Base-by-base conservation (phyloP, 2,113 vertebrate genomes). In the Todiramphus chloris region DNA sequence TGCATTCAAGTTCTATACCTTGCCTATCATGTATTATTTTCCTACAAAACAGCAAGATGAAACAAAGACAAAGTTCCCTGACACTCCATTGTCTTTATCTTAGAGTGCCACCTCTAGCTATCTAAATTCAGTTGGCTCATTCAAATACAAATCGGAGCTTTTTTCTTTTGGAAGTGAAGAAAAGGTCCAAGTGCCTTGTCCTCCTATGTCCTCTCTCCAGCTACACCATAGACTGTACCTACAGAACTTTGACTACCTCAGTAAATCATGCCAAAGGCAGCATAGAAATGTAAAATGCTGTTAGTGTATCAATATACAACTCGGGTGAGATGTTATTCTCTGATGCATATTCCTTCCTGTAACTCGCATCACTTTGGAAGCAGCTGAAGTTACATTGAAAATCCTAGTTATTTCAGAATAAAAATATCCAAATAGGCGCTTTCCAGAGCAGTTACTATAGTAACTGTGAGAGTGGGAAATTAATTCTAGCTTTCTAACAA, bases 371-470 rank as follows among this genome's bases (percentile, higher is more conserved):
- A 35, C 33, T 87, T 35, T 72, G 73, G 48, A 89, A 88, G 44
- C 25, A 94, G 66, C 30, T 43, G 48, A 94, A 74, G 16, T 78
- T 72, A 81, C 60, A 60, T 1, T 55, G 88, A 94, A 92, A 78
- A 94, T 43, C 67, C 73, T 33, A 48, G 79, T 81, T 94, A 89
- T 84, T 90, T 81, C 83, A 43, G 93, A 95, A 93, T 53, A 95
- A 94, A 96, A 95, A 93, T 92, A 93, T 72, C 80, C 80, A 96
- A 95, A 94, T 89, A 70, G 72, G 62, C 35, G 0, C 73, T 93
- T 96, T 92, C 87, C 89, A 93, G 39, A 39, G 62, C 48, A 91
- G 96, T 97, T 90, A 90, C 96, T 95, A 96, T 96, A 92, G 95
- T 82, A 96, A 96, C 96, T 79, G 81, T 64, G 79, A 77, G 79